phyloP scores from a whole-genome alignment of 2,113 vertebrate genomes.

The Microcebus griseorufus region DNA sequence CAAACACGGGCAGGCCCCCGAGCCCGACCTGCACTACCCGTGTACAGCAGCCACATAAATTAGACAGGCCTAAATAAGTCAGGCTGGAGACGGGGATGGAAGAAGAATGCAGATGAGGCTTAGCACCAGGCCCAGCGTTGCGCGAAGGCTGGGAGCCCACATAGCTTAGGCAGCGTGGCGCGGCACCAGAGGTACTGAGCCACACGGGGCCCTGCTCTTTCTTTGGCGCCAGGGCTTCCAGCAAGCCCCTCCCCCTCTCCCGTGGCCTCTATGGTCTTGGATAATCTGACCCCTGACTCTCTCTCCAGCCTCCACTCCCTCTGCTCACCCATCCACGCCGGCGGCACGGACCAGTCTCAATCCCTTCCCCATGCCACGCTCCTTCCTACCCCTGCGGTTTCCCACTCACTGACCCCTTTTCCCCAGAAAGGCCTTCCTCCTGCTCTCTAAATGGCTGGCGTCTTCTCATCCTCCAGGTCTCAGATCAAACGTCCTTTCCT shows the following conservation, averaged over 20 bases:
- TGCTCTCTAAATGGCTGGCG: background rate
- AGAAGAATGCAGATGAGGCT: constrained; percentile 38
- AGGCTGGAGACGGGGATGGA: background rate
- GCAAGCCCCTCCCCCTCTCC: background rate
- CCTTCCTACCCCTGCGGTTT: background rate
- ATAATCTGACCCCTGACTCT: background rate
- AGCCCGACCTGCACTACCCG: background rate
- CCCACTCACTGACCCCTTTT: background rate
- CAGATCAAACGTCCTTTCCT: background rate
- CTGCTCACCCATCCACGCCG: background rate
- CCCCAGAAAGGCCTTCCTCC: background rate
- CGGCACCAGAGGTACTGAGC: background rate
- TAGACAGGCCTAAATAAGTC: constrained; percentile 56
- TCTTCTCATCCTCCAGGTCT: background rate
- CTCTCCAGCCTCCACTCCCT: background rate
- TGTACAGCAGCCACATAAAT: constrained; percentile 51
- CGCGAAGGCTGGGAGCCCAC: rapidly evolving
- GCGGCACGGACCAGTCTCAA: background rate
- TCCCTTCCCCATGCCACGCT: background rate
- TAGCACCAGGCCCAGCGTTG: background rate
- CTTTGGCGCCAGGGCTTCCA: background rate
- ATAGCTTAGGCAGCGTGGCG: rapidly evolving
- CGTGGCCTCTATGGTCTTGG: background rate
- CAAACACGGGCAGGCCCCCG: constrained; percentile 13
- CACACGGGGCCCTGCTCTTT: background rate